Percentiles rank a stretch among this genome's conserved stretches.
Conservation (phyloP, 2,797 vertebrate species). For the Nyctibius grandis region DNA sequence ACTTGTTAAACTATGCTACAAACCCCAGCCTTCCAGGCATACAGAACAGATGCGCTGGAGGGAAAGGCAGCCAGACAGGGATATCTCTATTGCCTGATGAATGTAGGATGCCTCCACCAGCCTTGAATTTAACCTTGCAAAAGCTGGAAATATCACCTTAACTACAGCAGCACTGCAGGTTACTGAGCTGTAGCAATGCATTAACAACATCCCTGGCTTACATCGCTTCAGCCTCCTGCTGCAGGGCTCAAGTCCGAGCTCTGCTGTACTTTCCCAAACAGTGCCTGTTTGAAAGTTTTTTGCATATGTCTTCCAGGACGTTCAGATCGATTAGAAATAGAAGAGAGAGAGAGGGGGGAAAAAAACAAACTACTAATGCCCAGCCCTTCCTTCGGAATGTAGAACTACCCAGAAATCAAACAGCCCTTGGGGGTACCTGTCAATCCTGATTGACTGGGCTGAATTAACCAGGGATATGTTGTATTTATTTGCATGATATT, state of each 20-base stretch:
- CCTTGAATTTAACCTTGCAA: background rate
- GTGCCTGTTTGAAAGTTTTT: background rate
- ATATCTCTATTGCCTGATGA: background rate
- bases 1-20: background rate
- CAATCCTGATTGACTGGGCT: background rate
- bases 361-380: background rate
- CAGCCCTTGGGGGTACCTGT: background rate
- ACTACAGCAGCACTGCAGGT: background rate
- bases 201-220: background rate
- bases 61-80: background rate
- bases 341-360: background rate
- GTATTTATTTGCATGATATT: background rate
- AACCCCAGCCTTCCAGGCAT: background rate
- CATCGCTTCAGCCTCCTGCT: background rate
- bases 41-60: background rate
- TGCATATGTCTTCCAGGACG: background rate
- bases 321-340: background rate
- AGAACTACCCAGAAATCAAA: constrained; percentile 3
- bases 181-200: background rate
- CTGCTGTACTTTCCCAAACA: background rate
- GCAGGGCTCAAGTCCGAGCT: background rate
- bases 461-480: background rate
- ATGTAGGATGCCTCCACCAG: background rate
- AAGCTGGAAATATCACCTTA: background rate
- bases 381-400: background rate